phyloP scores from a whole-genome alignment of 2,888 invertebrate species.

The Latheticus oryzae region DNA sequence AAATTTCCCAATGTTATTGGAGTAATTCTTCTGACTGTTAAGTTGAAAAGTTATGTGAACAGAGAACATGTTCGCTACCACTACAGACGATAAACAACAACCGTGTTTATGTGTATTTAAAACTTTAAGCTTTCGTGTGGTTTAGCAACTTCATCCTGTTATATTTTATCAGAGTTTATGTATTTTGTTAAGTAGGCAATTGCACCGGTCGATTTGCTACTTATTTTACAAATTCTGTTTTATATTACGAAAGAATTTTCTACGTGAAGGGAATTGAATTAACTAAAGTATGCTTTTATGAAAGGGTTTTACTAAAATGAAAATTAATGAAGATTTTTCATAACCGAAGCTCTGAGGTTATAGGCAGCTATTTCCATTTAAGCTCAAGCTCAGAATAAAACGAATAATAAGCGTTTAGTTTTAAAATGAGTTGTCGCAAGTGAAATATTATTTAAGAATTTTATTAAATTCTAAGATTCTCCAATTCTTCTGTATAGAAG shows the following conservation, averaged over 20 bases:
- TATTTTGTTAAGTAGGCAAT: conserved; percentile 23
- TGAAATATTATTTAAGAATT: conserved; percentile 28
- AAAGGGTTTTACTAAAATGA: conserved; percentile 33
- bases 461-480: no score
- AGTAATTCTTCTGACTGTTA: conserved; percentile 35
- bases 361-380: conserved; percentile 37
- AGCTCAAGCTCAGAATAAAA: conserved; percentile 26
- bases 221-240: conserved; percentile 7
- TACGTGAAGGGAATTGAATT: conserved; percentile 29
- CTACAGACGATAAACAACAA: conserved; percentile 53
- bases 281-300: conserved; percentile 24
- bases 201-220: conserved; percentile 23
- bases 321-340: conserved; percentile 40
- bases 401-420: conserved; percentile 25
- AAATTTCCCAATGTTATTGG: conserved; percentile 19
- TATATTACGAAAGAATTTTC: conserved; percentile 23
- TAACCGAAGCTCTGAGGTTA: conserved; percentile 29
- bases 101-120: conserved; percentile 58
- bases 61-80: conserved; percentile 48
- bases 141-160: conserved; percentile 45
- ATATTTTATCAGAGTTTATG: conserved; percentile 47
- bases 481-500: no score
- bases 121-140: conserved; percentile 54
- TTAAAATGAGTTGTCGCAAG: conserved; percentile 33
- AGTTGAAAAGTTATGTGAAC: conserved; percentile 50